Conservation (phyloP, 2,888 invertebrate genomes). For the Megamerina dolium region DNA sequence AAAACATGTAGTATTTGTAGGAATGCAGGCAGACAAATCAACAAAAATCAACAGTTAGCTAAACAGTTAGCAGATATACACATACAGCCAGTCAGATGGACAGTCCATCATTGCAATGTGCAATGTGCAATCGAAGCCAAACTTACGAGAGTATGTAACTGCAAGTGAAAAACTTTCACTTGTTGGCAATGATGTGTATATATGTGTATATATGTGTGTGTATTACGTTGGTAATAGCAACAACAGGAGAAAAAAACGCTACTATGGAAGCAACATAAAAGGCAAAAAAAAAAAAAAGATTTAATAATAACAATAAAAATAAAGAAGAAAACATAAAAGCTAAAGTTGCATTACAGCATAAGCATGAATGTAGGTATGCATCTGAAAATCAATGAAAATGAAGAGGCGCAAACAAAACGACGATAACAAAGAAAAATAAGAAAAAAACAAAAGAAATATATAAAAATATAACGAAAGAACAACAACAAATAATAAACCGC, state of each 20-base stretch:
- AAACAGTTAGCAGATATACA: background rate
- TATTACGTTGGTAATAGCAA: background rate
- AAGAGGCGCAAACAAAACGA: no score
- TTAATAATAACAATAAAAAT: slow-evolving; percentile 9
- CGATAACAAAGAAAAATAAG: no score
- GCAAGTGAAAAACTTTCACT: slow-evolving; percentile 41
- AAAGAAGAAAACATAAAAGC: slow-evolving; percentile 1
- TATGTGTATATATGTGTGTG: background rate
- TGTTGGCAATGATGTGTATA: slow-evolving; percentile 5
- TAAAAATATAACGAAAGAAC: no score
- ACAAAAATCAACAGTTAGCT: slow-evolving; percentile 11
- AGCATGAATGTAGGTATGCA: background rate
- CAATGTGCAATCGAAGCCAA: no score
- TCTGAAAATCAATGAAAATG: no score
- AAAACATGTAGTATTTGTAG: background rate
- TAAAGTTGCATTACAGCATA: background rate
- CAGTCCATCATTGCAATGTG: slow-evolving; percentile 13
- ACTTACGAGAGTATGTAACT: no score
- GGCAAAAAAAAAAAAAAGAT: no score
- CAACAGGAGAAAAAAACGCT: no score
- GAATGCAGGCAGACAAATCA: slow-evolving; percentile 15
- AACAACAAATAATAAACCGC: no score
- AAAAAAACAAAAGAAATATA: no score
- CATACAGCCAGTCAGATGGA: background rate
- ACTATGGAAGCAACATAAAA: no score